These are phyloP conservation scores for Mechanitis messenoides DNA, from an alignment of 2,888 invertebrate species.

Conservation along the genomic window DNA sequence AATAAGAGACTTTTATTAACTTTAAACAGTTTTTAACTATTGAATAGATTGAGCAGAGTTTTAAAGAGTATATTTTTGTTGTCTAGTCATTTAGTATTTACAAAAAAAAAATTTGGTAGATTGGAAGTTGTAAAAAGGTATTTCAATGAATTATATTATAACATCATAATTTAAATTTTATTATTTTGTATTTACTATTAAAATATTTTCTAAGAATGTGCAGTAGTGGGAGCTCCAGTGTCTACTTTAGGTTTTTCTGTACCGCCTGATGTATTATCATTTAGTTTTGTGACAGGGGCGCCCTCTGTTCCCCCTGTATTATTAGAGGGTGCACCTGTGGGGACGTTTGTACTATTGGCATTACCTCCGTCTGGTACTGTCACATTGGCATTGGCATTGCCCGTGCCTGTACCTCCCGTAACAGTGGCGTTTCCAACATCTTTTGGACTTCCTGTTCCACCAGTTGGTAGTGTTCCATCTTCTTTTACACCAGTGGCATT, in stretches of 20 bases:
- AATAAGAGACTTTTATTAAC: too few species aligned
- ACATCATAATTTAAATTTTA: too few species aligned
- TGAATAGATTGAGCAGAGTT: too few species aligned
- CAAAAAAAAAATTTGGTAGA: too few species aligned
- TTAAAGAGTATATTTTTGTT: too few species aligned
- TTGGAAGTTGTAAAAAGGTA: too few species aligned
- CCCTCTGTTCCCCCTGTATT: slow-evolving; percentile 6
- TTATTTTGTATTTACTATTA: not conserved
- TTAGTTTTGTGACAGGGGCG: slow-evolving; percentile 4
- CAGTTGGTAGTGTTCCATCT: not conserved
- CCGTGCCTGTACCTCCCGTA: too few species aligned
- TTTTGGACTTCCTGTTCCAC: not conserved
- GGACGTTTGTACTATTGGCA: not conserved
- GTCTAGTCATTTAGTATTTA: too few species aligned
- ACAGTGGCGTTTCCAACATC: not conserved
- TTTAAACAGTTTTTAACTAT: too few species aligned
- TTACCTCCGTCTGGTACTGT: too few species aligned
- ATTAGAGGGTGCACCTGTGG: not conserved
- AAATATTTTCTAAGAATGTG: slow-evolving; percentile 16
- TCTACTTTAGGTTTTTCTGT: not conserved
- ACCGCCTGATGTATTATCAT: not conserved
- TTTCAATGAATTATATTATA: too few species aligned
- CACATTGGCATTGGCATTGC: too few species aligned
- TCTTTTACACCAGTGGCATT: not conserved
- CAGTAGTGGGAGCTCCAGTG: slow-evolving; percentile 7